Percentiles rank a stretch among this genome's conserved stretches.
These are phyloP conservation scores for Condylura cristata DNA, from an alignment of 2,113 vertebrate species.

Conservation along the genomic window DNA sequence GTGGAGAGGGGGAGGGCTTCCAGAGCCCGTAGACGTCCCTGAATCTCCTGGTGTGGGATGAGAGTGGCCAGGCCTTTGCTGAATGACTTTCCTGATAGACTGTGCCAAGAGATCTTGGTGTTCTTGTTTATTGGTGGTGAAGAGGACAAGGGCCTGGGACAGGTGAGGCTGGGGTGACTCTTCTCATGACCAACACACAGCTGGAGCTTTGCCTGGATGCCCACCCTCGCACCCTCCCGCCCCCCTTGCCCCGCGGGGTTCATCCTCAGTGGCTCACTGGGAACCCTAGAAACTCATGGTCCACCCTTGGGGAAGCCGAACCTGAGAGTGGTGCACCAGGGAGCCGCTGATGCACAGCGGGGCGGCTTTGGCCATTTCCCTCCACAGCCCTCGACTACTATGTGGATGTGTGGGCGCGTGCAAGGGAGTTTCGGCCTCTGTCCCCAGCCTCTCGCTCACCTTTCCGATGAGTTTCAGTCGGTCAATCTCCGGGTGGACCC, in stretches of 20 bases:
- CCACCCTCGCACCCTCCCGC: conserved; percentile 55
- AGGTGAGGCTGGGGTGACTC: background rate
- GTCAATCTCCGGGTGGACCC: background rate
- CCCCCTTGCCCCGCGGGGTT: conserved; percentile 58
- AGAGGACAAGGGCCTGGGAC: background rate
- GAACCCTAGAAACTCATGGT: conserved; percentile 79
- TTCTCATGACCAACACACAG: conserved; percentile 56
- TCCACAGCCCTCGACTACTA: background rate
- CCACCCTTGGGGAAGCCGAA: conserved; percentile 54
- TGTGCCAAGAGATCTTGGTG: background rate
- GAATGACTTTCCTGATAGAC: background rate
- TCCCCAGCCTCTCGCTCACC: background rate
- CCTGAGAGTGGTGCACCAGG: conserved; percentile 2
- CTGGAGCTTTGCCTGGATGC: conserved; percentile 64
- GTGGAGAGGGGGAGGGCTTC: too few relatives aligned
- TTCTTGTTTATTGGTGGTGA: background rate
- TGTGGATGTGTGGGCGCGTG: background rate
- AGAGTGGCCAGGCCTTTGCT: background rate
- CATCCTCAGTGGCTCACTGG: conserved; percentile 79
- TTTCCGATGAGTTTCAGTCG: background rate
- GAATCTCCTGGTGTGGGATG: background rate
- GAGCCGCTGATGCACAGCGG: background rate
- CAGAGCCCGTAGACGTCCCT: background rate
- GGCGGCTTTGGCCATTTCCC: too few relatives aligned
- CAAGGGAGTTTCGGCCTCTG: background rate